A percentile compares a stretch with the other conserved stretches of the same genome.
phyloP scores from a whole-genome alignment of 1,140 invertebrate species.

The Drosophila tani region DNA sequence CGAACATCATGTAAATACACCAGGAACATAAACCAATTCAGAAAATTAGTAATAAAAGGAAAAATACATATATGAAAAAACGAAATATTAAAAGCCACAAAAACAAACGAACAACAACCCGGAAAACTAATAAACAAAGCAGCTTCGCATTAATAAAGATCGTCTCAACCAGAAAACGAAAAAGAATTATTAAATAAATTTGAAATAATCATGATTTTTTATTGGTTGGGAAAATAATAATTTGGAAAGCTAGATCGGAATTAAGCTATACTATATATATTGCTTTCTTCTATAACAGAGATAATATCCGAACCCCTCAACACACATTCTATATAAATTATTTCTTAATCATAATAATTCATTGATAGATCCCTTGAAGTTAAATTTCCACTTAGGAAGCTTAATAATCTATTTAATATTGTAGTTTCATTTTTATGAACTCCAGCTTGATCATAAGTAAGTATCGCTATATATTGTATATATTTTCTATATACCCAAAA shows the following conservation, averaged over 20 bases:
- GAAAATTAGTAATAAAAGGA: slow-evolving; percentile 49
- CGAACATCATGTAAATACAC: slow-evolving; percentile 74
- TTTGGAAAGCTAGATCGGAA: background rate
- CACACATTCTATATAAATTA: background rate
- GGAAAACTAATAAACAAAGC: slow-evolving; percentile 58
- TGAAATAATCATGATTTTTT: slow-evolving; percentile 20
- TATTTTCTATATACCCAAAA: background rate
- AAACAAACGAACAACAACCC: slow-evolving; percentile 50
- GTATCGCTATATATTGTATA: background rate
- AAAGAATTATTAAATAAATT: slow-evolving; percentile 50
- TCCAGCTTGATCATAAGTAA: background rate
- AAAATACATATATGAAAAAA: slow-evolving; percentile 36
- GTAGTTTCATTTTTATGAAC: background rate
- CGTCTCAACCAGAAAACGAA: slow-evolving; percentile 68
- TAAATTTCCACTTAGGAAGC: background rate
- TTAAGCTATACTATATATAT: background rate
- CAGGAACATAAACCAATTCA: slow-evolving; percentile 35
- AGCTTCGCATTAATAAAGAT: slow-evolving; percentile 83
- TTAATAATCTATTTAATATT: background rate
- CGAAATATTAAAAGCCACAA: slow-evolving; percentile 40
- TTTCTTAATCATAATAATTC: background rate
- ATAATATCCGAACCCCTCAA: background rate
- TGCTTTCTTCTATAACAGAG: no score
- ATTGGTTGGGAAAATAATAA: background rate
- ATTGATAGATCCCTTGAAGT: background rate